Base-by-base conservation (phyloP, 2,113 vertebrate genomes). In the Xerus inauris region DNA sequence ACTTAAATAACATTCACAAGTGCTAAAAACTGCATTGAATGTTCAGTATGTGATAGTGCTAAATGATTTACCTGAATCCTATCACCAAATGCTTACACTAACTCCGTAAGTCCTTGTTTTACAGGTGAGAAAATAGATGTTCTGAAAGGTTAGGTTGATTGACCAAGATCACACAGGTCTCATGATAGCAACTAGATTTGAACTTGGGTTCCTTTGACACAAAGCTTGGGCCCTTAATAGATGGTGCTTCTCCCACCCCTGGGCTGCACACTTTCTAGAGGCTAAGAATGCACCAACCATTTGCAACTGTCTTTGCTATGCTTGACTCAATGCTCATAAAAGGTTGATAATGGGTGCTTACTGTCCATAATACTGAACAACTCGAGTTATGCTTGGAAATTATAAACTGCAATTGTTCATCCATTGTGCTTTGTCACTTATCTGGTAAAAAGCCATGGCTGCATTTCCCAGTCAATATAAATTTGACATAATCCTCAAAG, bases 361-460 rank as follows among this genome's bases (percentile, higher is more conserved):
- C 19, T 38, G 28, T 49, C 76, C 45, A 0, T 67, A 49, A 92
- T 57, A 32, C 17, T 38, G 12, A 95, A 89, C 30, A 80, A 51
- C 72, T 96, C 71, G 47, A 79, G 45, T 65, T 76, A 42, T 57
- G 35, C 57, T 35, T 87, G 76, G 93, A 93, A 87, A 81, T 35
- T n/a, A 76, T 42, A 57, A 73, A 89, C 47, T 79, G 17, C 8
- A 79, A 84, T 3, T 87, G 42, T 59, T 87, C n/a, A 87, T 65
- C 49, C 81, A 42, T 13, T 28, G 64, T 87, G 38, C 28, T 76
- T 92, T 90, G 24, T 40, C 30, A 64, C 30, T 87, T 69, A 89
- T 67, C 80, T 71, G 22, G 64, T 64, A 94, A 92, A n/a, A 40
- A 40, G 42, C 28, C 42, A 83, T n/a, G 9, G 40, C 62, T 77